Evolutionary conservation across 1,140 invertebrate genomes (phyloP), one percentile per base, ranked within the genome.

Genomic region (Bombyx mandarina): DNA sequence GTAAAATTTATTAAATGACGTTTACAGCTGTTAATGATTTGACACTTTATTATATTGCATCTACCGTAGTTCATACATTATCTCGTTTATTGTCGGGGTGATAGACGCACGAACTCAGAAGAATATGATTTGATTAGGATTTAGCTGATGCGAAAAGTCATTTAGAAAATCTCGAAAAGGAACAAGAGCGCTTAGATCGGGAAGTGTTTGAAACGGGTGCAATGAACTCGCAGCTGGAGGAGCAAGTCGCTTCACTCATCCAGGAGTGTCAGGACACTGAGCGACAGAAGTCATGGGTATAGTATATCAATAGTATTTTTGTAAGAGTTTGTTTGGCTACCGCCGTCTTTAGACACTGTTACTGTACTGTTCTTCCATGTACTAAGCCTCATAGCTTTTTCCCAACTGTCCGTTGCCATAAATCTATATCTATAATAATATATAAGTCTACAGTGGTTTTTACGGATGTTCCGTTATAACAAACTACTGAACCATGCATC

Each of bases 231-330:
- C 73, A 77, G 45, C 61, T 86, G 1, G 83, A 86, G 56, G 81
- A 86, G 52, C 63, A 71, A n/a, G 71, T 86, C 2, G 83, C 83
- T 0, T 62, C 70, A 1, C 46, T 86, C 44, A 55, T 84, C 51
- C 56, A 64, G 4, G 81, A 84, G 53, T 73, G 63, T 48, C 60
- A 65, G 4, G 71, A 75, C 0, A 72, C 77, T 0, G 79, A 86
- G 8, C 60, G 65, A 10, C 61, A 75, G 35, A 86, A 86, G 49
- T 80, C 83, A 57, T 84, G 76, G 76, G 81, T 83, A 46, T 55
- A 63, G 42, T 9, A 1, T 4, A 2, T 42, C 43, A 45, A 1
- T 50, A 26, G 6, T 7, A 58, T 35, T 6, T 44, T 45, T 45
- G 0, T n/a, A 7, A 12, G 43, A 42, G 26, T 4, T 35, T 35